A percentile compares a stretch with the other conserved stretches of the same genome.
These are phyloP conservation scores for Tylochromis polylepis DNA, from an alignment of 2,113 vertebrate genomes.

Conservation along the genomic window DNA sequence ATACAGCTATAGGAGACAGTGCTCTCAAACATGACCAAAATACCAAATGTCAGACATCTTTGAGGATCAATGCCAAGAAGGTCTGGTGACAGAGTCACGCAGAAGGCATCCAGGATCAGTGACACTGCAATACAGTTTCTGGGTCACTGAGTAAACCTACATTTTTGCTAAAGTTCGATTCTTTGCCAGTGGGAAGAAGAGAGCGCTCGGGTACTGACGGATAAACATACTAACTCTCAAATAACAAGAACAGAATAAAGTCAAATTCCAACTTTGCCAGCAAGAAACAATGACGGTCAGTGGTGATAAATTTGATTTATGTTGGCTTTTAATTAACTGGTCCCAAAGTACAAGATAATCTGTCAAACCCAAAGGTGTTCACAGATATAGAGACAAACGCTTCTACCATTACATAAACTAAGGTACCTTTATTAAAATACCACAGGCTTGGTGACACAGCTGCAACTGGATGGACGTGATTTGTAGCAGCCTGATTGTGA, in stretches of 20 bases:
- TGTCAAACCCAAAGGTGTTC: background rate
- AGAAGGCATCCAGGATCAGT: conserved; percentile 25
- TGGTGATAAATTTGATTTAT: background rate
- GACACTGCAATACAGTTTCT: background rate
- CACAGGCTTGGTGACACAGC: background rate
- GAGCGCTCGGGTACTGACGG: background rate
- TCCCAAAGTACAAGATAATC: background rate
- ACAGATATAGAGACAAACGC: background rate
- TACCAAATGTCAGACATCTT: background rate
- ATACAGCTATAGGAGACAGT: too few relatives aligned
- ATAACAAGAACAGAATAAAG: background rate
- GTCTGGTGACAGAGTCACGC: conserved; percentile 22
- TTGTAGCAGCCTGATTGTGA: background rate
- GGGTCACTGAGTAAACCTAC: too few relatives aligned
- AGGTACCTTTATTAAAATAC: background rate
- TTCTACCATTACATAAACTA: background rate
- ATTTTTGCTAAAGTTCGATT: background rate
- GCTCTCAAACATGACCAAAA: too few relatives aligned
- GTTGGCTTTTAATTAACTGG: background rate
- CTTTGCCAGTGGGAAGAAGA: background rate
- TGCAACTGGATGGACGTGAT: background rate
- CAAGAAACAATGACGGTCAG: background rate
- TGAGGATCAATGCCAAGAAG: background rate
- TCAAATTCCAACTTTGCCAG: background rate
- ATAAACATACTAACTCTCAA: background rate